phyloP scores from a whole-genome alignment of 2,113 vertebrate genomes.

The Passer montanus region DNA sequence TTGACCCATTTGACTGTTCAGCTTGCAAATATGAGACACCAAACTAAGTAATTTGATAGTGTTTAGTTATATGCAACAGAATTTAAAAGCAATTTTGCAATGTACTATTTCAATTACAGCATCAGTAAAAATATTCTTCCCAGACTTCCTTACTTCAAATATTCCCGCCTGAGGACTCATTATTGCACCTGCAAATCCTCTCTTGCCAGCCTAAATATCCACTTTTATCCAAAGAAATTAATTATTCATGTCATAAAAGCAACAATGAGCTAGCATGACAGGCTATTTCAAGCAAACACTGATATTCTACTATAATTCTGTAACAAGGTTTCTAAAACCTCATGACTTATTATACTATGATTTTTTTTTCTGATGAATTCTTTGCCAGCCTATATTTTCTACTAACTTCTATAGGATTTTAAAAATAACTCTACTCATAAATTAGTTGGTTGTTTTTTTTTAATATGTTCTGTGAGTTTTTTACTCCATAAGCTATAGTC shows the following conservation, averaged over 20 bases:
- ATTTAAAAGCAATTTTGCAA: not conserved
- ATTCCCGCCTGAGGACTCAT: not conserved
- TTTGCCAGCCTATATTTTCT: not conserved
- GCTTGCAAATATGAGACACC: not conserved
- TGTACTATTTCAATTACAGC: not conserved
- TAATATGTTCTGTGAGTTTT: not conserved
- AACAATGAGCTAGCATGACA: not conserved
- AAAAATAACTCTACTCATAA: not conserved
- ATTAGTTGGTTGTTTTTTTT: not conserved
- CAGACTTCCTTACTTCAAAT: not conserved
- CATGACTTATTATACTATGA: not conserved
- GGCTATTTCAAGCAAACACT: not conserved
- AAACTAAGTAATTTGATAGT: not conserved
- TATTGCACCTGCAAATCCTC: not conserved
- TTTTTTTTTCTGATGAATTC: not conserved
- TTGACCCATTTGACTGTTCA: not conserved
- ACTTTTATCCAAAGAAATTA: not conserved
- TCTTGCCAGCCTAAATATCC: not conserved
- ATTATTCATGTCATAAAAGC: conserved; percentile 22
- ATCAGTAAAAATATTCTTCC: not conserved
- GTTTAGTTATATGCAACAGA: not conserved
- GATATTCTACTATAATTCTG: not conserved
- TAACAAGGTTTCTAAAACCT: not conserved
- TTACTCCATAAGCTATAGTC: not conserved
- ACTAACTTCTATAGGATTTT: not conserved